These are phyloP conservation scores for Junco hyemalis DNA, from an alignment of 2,113 vertebrate genomes.

Conservation along the genomic window DNA sequence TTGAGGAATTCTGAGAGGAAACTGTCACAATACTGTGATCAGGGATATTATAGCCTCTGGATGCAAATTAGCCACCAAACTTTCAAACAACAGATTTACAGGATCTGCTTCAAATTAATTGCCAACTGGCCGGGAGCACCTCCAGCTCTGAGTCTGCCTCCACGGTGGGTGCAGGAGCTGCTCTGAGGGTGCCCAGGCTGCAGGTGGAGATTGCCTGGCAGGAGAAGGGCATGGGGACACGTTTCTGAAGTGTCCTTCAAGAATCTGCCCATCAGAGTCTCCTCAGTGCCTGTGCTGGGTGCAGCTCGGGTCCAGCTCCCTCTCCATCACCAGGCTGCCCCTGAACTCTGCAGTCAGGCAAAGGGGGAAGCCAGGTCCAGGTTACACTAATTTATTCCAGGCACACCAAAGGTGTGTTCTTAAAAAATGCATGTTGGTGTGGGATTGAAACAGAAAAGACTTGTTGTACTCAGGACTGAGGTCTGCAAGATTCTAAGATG, in stretches of 20 bases:
- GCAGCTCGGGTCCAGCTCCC: neutral
- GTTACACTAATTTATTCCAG: neutral
- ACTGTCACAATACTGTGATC: constrained; percentile 59
- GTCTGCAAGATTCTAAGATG: neutral
- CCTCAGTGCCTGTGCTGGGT: neutral
- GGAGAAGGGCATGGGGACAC: neutral
- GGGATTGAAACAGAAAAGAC: neutral
- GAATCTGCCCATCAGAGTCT: neutral
- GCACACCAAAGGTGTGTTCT: neutral
- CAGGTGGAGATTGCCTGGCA: neutral
- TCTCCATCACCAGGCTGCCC: neutral
- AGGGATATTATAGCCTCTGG: constrained; percentile 42
- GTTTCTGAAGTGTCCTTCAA: neutral
- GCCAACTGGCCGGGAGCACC: constrained; percentile 39
- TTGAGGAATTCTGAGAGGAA: constrained; percentile 51
- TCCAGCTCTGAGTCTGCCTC: constrained; percentile 1
- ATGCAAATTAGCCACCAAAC: constrained; percentile 24
- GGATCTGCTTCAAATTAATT: constrained; percentile 35
- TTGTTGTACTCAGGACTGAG: neutral
- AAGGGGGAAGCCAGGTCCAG: neutral
- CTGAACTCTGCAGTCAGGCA: neutral
- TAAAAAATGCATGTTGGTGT: neutral
- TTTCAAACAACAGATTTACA: constrained; percentile 30
- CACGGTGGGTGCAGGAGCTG: neutral
- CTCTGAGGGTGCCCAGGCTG: neutral